A percentile compares a stretch with the other conserved stretches of the same genome.
Conservation (phyloP, 2,797 vertebrate species). For the Diplodus puntazzo region DNA sequence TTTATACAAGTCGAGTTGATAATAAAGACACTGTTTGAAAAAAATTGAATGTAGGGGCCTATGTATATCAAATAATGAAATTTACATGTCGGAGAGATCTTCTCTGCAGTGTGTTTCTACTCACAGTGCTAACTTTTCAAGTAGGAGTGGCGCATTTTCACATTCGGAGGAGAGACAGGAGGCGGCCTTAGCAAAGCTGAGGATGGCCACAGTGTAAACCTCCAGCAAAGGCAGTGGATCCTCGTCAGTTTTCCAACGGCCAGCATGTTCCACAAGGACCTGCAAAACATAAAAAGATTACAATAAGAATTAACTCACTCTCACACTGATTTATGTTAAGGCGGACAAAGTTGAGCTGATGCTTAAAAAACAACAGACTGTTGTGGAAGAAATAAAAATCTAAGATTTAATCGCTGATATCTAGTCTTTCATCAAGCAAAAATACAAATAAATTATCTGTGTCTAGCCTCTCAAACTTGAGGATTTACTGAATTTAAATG, state of each 20-base stretch:
- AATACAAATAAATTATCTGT: background rate
- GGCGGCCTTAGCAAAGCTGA: slow-evolving; percentile 93
- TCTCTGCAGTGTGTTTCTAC: slow-evolving; percentile 72
- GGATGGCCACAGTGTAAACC: slow-evolving; percentile 96
- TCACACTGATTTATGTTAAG: background rate
- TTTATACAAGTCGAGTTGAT: background rate
- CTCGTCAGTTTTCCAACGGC: slow-evolving; percentile 96
- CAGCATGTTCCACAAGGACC: slow-evolving; percentile 97
- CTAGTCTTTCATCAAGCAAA: background rate
- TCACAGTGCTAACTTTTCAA: slow-evolving; percentile 98
- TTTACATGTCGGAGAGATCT: background rate
- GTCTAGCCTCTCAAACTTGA: background rate
- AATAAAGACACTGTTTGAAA: background rate
- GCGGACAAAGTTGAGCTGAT: background rate
- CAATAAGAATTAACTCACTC: background rate
- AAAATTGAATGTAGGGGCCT: no score
- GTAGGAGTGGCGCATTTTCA: slow-evolving; percentile 97
- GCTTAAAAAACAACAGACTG: background rate
- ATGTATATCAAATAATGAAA: no score
- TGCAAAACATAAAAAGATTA: slow-evolving; percentile 45
- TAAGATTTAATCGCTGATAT: no score
- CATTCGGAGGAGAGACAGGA: slow-evolving; percentile 96
- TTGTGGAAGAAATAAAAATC: background rate
- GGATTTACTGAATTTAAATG: background rate
- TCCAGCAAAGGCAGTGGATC: slow-evolving; percentile 95